Percentiles rank a stretch among this genome's conserved stretches.
phyloP scores from a whole-genome alignment of 2,888 invertebrate species.

The Gonocerus acuteangulatus region DNA sequence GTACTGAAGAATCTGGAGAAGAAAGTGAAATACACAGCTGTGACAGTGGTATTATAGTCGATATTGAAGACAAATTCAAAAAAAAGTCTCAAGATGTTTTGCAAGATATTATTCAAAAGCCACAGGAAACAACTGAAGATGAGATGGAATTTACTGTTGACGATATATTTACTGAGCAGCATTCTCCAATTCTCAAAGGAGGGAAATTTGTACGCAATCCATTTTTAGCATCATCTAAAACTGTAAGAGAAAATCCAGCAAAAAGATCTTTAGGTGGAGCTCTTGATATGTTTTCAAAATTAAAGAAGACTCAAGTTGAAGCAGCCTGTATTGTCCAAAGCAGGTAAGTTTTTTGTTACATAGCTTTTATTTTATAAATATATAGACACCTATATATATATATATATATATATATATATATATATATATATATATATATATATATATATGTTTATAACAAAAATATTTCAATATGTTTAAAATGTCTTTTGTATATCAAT shows the following conservation, averaged over 20 bases:
- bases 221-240: slow-evolving; percentile 5
- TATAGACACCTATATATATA: no score
- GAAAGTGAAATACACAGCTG: no score
- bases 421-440: no score
- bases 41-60: not conserved
- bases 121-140: not conserved
- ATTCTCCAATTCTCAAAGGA: slow-evolving; percentile 4
- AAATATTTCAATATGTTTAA: no score
- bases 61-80: not conserved
- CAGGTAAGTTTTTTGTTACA: slow-evolving; percentile 26
- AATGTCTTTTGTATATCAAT: no score
- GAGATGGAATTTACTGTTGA: slow-evolving; percentile 9
- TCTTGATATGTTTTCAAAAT: slow-evolving; percentile 27
- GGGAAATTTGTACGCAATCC: slow-evolving; percentile 10
- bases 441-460: no score
- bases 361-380: no score
- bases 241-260: slow-evolving; percentile 3
- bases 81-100: not conserved
- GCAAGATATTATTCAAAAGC: not conserved
- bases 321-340: slow-evolving; percentile 25
- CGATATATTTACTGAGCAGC: slow-evolving; percentile 6
- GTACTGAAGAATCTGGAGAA: not conserved
- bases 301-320: slow-evolving; percentile 26
- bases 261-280: slow-evolving; percentile 4
- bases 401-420: no score